These are phyloP conservation scores for Galbula dea DNA, from an alignment of 2,113 vertebrate genomes.

Conservation along the genomic window DNA sequence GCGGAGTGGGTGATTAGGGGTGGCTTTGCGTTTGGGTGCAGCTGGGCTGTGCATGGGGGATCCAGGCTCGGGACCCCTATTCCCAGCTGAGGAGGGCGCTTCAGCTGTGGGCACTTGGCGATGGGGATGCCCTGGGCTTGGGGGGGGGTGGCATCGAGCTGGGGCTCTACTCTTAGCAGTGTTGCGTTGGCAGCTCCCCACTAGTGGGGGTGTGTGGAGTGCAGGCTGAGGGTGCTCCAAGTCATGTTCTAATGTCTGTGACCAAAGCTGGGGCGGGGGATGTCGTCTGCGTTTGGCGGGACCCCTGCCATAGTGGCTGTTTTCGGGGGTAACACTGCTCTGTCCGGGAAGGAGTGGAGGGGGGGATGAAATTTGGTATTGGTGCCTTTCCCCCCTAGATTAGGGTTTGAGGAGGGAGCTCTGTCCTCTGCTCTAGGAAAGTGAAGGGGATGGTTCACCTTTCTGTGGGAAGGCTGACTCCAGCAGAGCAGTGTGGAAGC, in stretches of 20 bases:
- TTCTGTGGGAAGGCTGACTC: background rate
- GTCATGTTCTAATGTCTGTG: background rate
- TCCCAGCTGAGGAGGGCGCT: background rate
- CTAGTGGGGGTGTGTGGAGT: accelerated
- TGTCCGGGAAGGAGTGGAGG: background rate
- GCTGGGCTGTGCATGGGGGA: background rate
- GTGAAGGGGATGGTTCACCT: background rate
- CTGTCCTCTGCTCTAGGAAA: background rate
- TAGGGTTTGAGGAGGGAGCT: background rate
- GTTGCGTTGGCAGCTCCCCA: background rate
- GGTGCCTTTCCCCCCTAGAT: background rate
- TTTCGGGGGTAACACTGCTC: accelerated
- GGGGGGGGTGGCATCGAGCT: background rate
- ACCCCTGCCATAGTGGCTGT: background rate
- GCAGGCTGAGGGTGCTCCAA: too few relatives aligned
- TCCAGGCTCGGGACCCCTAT: background rate
- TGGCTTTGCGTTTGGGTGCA: background rate
- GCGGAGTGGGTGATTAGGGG: accelerated
- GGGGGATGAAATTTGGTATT: background rate
- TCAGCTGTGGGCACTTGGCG: accelerated
- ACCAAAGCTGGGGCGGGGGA: accelerated
- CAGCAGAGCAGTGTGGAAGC: background rate
- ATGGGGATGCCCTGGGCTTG: too few relatives aligned
- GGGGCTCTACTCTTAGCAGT: background rate
- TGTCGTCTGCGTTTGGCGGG: accelerated